A percentile compares a stretch with the other conserved stretches of the same genome.
Evolutionary conservation across 1,140 invertebrate species (phyloP).

Genomic region (Helicoverpa armigera): DNA sequence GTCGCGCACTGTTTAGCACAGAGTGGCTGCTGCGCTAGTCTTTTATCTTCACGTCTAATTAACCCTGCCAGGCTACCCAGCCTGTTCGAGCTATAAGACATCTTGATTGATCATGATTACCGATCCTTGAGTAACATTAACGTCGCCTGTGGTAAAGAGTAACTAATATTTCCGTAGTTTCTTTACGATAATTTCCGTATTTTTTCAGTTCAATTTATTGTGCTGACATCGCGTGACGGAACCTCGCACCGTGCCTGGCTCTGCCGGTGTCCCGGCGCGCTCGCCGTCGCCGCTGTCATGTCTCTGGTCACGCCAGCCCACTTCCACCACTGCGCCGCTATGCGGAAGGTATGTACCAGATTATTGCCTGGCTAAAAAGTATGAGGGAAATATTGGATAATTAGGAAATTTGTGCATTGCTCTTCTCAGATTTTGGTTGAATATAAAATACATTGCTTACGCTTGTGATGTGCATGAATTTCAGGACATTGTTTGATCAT

Average conservation of each 20-base stretch:
- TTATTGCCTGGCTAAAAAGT: not conserved
- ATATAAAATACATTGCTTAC: too few relatives aligned
- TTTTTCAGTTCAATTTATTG: constrained; percentile 61
- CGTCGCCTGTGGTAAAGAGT: constrained; percentile 6
- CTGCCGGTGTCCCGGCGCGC: constrained; percentile 64
- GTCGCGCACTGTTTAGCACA: constrained; percentile 52
- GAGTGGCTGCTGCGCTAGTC: constrained; percentile 9
- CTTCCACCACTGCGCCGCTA: constrained; percentile 23
- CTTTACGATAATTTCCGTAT: constrained; percentile 50
- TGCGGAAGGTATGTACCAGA: constrained; percentile 42
- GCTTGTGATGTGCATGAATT: too few relatives aligned
- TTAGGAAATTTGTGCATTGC: not conserved
- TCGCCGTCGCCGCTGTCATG: constrained; percentile 66
- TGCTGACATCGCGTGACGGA: constrained; percentile 71
- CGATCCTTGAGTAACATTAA: constrained; percentile 2
- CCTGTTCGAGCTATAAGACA: constrained; percentile 7
- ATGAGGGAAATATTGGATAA: not conserved
- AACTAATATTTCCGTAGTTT: constrained; percentile 28
- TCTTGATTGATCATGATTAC: not conserved
- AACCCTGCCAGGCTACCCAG: not conserved
- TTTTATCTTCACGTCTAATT: constrained; percentile 35
- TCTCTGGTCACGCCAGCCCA: constrained; percentile 72
- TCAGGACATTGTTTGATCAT: too few relatives aligned
- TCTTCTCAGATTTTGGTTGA: too few relatives aligned
- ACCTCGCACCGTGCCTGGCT: constrained; percentile 67